Evolutionary conservation across 2,797 vertebrate species (phyloP).

Genomic region (Dromococcyx pavoninus): DNA sequence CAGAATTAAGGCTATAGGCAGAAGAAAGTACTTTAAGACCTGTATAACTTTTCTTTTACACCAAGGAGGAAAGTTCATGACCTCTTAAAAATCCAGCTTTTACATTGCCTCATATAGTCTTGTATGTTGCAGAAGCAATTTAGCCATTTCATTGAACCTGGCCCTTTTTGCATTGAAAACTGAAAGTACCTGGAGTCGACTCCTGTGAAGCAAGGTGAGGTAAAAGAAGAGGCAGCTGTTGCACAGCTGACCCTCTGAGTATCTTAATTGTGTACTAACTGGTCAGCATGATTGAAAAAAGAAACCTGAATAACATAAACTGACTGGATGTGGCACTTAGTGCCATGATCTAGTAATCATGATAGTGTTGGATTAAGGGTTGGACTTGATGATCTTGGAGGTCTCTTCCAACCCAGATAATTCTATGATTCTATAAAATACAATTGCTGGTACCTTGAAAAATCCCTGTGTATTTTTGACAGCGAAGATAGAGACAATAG

Average conservation of each 20-base stretch:
- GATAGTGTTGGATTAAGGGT: too few species aligned
- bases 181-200: background rate
- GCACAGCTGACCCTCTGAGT: background rate
- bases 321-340: too few species aligned
- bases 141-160: background rate
- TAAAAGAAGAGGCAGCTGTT: background rate
- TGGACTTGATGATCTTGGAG: too few species aligned
- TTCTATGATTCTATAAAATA: too few species aligned
- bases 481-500: background rate
- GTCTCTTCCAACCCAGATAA: too few species aligned
- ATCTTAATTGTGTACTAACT: background rate
- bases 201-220: background rate
- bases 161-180: background rate
- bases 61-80: background rate
- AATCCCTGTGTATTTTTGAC: background rate
- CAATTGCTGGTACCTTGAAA: background rate
- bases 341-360: too few species aligned
- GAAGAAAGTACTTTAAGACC: background rate
- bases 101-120: background rate
- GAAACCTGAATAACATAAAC: background rate
- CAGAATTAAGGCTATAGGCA: background rate
- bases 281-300: slow-evolving; percentile 10
- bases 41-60: background rate
- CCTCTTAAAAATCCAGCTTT: background rate
- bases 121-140: background rate